Percentiles rank a stretch among this genome's conserved stretches.
phyloP scores from a whole-genome alignment of 2,797 vertebrate genomes.

The Lepilemur ruficaudatus region DNA sequence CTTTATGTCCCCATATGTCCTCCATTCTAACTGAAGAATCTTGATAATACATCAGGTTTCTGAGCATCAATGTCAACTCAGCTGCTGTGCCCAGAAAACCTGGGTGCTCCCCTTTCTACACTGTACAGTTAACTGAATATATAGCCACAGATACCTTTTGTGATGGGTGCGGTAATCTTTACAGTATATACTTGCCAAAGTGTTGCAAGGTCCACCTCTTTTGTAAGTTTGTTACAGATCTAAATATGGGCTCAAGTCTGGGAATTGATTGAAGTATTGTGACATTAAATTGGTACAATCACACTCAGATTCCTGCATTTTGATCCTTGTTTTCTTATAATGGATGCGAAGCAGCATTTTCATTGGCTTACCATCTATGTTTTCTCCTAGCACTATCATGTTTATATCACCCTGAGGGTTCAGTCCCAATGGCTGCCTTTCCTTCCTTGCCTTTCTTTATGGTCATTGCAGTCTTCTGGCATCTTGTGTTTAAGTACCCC shows the following conservation, averaged over 20 bases:
- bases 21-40: neutral
- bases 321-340: neutral
- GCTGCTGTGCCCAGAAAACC: neutral
- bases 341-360: neutral
- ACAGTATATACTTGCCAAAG: neutral
- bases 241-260: neutral
- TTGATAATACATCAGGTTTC: neutral
- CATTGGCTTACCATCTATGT: neutral
- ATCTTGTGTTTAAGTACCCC: neutral
- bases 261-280: neutral
- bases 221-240: neutral
- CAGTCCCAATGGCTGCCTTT: neutral
- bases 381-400: neutral
- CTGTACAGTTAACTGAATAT: neutral
- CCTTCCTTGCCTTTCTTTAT: neutral
- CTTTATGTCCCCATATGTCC: fast-evolving
- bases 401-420: neutral
- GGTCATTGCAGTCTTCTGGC: neutral
- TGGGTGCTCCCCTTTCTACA: neutral
- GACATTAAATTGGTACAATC: neutral
- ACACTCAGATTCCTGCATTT: neutral
- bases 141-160: neutral
- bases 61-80: neutral
- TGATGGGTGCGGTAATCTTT: neutral
- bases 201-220: neutral